A percentile compares a stretch with the other conserved stretches of the same genome.
Conservation (phyloP, 2,888 invertebrate species). For the Terebella lapidaria region DNA sequence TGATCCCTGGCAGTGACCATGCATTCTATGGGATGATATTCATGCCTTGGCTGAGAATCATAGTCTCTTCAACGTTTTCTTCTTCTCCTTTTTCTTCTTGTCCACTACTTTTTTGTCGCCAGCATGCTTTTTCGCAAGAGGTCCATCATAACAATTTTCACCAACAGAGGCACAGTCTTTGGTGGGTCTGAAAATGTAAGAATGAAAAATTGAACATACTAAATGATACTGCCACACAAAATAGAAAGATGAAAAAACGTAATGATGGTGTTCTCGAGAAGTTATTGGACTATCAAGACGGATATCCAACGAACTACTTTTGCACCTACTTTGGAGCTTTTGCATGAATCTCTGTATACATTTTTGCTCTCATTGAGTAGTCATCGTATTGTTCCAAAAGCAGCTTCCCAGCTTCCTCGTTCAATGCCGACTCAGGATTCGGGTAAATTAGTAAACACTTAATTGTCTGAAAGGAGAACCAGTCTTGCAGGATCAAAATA, state of each 20-base stretch:
- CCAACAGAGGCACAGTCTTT: no score
- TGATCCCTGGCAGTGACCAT: no score
- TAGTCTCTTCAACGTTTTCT: constrained; percentile 78
- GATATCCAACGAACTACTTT: no score
- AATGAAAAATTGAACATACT: no score
- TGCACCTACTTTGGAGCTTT: constrained; percentile 44
- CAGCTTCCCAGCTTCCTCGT: constrained; percentile 93
- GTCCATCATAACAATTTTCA: constrained; percentile 59
- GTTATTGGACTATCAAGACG: no score
- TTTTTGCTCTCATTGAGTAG: constrained; percentile 80
- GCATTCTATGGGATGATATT: no score
- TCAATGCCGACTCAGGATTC: constrained; percentile 93
- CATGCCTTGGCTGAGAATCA: no score
- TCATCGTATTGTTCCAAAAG: constrained; percentile 87
- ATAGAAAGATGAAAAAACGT: no score
- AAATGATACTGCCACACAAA: no score
- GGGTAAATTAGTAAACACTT: constrained; percentile 94
- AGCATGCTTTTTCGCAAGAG: constrained; percentile 80
- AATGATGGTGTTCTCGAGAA: no score
- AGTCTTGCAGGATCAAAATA: no score
- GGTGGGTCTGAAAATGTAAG: no score
- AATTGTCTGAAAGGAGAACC: constrained; percentile 64
- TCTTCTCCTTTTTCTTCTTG: constrained; percentile 77
- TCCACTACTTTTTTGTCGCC: constrained; percentile 59
- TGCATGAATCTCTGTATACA: constrained; percentile 89